Evolutionary conservation across 2,888 invertebrate species (phyloP).

Genomic region (Fragum whitleyi): DNA sequence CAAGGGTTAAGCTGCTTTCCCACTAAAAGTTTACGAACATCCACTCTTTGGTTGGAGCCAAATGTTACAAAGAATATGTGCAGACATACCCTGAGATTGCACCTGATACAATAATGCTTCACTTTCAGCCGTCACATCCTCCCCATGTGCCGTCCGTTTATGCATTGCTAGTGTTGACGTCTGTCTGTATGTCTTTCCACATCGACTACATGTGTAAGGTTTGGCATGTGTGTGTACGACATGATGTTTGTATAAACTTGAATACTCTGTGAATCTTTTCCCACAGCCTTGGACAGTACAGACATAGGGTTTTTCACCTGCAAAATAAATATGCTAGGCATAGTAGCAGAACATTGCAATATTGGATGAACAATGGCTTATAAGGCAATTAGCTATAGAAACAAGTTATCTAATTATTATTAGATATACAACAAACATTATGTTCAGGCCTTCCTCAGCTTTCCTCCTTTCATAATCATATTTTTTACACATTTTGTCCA

Average conservation of each 20-base stretch:
- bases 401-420: too few relatives aligned
- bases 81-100: constrained; percentile 52
- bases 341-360: too few relatives aligned
- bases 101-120: constrained; percentile 73
- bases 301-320: constrained; percentile 89
- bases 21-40: too few relatives aligned
- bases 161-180: constrained; percentile 88
- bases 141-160: constrained; percentile 88
- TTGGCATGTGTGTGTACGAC: constrained; percentile 88
- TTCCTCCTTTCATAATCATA: too few relatives aligned
- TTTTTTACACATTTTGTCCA: too few relatives aligned
- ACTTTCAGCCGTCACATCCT: constrained; percentile 75
- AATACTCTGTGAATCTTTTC: constrained; percentile 90
- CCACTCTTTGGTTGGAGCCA: too few relatives aligned
- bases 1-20: too few relatives aligned
- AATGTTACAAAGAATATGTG: too few relatives aligned
- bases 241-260: constrained; percentile 90
- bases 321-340: constrained; percentile 22
- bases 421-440: too few relatives aligned
- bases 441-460: too few relatives aligned
- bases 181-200: constrained; percentile 88
- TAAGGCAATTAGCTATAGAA: too few relatives aligned
- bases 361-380: too few relatives aligned
- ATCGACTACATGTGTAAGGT: constrained; percentile 88
- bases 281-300: constrained; percentile 88